A percentile compares a stretch with the other conserved stretches of the same genome.
phyloP scores from a whole-genome alignment of 2,888 invertebrate species.

The Linyphia triangularis region DNA sequence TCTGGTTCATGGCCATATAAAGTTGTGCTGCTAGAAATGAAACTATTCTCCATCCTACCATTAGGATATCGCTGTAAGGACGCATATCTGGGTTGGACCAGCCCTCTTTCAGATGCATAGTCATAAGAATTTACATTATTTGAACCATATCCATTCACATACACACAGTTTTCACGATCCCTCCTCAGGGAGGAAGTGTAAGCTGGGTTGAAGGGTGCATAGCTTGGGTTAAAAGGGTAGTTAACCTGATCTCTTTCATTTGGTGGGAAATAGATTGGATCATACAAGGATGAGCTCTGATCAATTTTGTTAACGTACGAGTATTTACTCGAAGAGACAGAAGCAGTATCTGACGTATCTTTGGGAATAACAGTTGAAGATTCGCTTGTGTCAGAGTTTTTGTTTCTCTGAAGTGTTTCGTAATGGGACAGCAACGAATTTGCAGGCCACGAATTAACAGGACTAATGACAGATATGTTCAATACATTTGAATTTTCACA shows the following conservation, averaged over 20 bases:
- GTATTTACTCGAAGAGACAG: slow-evolving; percentile 53
- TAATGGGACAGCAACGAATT: slow-evolving; percentile 49
- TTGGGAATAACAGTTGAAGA: not conserved
- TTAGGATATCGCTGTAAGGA: not conserved
- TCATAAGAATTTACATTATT: not conserved
- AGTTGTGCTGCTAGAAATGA: not conserved
- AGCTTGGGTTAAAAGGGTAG: slow-evolving; percentile 56
- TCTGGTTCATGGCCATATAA: not conserved
- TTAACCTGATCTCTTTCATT: slow-evolving; percentile 31
- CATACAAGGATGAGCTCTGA: slow-evolving; percentile 32
- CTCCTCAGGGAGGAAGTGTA: slow-evolving; percentile 63
- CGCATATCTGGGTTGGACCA: not conserved
- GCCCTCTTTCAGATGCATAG: not conserved
- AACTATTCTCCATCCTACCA: slow-evolving; percentile 3
- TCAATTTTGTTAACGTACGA: slow-evolving; percentile 32
- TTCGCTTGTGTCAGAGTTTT: slow-evolving; percentile 5
- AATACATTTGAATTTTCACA: slow-evolving; percentile 10
- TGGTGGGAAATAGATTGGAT: slow-evolving; percentile 33
- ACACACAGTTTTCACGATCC: not conserved
- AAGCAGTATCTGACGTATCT: slow-evolving; percentile 32
- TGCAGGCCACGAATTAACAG: slow-evolving; percentile 63
- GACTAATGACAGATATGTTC: slow-evolving; percentile 63
- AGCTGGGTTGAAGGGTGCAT: slow-evolving; percentile 46
- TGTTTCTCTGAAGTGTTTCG: slow-evolving; percentile 46
- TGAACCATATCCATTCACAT: not conserved